phyloP scores from a whole-genome alignment of 2,113 vertebrate genomes.

The Drymodes brunneopygia region DNA sequence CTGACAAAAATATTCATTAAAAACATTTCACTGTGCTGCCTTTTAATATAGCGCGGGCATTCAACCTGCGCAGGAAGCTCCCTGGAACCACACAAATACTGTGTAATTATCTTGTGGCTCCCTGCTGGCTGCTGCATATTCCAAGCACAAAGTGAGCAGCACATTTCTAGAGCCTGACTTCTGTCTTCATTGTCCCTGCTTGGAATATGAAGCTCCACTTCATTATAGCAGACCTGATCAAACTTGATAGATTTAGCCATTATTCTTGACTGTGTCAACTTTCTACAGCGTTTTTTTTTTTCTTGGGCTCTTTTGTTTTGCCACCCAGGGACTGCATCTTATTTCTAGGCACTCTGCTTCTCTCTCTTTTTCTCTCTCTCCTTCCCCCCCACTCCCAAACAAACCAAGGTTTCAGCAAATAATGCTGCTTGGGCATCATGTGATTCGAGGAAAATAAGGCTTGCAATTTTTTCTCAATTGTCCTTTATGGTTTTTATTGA shows the following conservation, averaged over 20 bases:
- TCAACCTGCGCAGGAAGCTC: conserved; percentile 84
- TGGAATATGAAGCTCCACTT: conserved; percentile 88
- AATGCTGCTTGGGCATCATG: conserved; percentile 75
- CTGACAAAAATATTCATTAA: conserved; percentile 92
- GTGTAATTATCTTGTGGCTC: conserved; percentile 90
- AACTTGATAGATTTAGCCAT: conserved; percentile 93
- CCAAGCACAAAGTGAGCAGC: conserved; percentile 84
- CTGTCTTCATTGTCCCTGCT: conserved; percentile 87
- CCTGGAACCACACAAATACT: conserved; percentile 90
- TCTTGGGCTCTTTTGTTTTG: conserved; percentile 80
- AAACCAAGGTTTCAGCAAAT: conserved; percentile 78
- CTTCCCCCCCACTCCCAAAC: conserved; percentile 7
- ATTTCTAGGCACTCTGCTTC: conserved; percentile 71
- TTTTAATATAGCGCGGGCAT: conserved; percentile 84
- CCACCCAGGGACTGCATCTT: conserved; percentile 79
- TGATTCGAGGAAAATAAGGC: conserved; percentile 79
- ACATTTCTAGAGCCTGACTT: conserved; percentile 81
- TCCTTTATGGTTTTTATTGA: conserved; percentile 80
- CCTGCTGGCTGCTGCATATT: conserved; percentile 89
- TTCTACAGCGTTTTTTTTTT: conserved; percentile 59
- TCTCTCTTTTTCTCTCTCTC: conserved; percentile 27
- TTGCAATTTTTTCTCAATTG: conserved; percentile 77
- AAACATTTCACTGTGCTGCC: conserved; percentile 88
- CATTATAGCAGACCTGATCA: conserved; percentile 91
- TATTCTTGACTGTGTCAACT: conserved; percentile 89